These are phyloP conservation scores for Thalassoma bifasciatum DNA, from an alignment of 2,113 vertebrate species.

Conservation along the genomic window DNA sequence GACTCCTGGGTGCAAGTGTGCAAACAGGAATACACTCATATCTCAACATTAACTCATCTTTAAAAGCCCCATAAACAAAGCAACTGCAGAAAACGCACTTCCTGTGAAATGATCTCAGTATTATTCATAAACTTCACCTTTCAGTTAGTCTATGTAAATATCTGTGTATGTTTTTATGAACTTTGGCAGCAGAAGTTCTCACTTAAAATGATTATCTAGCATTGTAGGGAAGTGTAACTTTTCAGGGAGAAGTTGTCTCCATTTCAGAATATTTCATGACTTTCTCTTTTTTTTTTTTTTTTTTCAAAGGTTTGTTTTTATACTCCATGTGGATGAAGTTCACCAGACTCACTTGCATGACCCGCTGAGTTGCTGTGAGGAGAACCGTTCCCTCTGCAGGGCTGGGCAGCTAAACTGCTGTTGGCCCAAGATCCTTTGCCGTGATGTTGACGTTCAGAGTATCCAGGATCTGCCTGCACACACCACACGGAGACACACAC, in stretches of 20 bases:
- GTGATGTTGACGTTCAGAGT: slow-evolving; percentile 86
- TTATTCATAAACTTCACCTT: too few relatives aligned
- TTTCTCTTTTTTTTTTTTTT: background rate
- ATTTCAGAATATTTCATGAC: background rate
- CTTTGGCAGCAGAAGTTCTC: too few relatives aligned
- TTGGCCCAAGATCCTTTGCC: slow-evolving; percentile 81
- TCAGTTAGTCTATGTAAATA: too few relatives aligned
- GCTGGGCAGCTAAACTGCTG: slow-evolving; percentile 83
- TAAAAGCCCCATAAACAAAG: too few relatives aligned
- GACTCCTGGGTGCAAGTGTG: slow-evolving; percentile 16
- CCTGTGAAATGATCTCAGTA: too few relatives aligned
- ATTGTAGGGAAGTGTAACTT: too few relatives aligned
- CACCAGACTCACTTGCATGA: slow-evolving; percentile 86
- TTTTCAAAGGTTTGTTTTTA: background rate
- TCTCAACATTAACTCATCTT: too few relatives aligned
- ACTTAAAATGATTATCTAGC: too few relatives aligned
- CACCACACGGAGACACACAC: slow-evolving; percentile 45
- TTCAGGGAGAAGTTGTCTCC: background rate
- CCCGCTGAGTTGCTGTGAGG: slow-evolving; percentile 80
- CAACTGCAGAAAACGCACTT: too few relatives aligned
- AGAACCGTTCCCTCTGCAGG: slow-evolving; percentile 80
- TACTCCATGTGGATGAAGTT: background rate
- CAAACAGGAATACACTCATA: slow-evolving; percentile 19
- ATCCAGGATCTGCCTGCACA: slow-evolving; percentile 87
- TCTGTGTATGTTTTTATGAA: too few relatives aligned